Conservation (phyloP, 1,140 invertebrate genomes). For the Neodiprion pinetum region DNA sequence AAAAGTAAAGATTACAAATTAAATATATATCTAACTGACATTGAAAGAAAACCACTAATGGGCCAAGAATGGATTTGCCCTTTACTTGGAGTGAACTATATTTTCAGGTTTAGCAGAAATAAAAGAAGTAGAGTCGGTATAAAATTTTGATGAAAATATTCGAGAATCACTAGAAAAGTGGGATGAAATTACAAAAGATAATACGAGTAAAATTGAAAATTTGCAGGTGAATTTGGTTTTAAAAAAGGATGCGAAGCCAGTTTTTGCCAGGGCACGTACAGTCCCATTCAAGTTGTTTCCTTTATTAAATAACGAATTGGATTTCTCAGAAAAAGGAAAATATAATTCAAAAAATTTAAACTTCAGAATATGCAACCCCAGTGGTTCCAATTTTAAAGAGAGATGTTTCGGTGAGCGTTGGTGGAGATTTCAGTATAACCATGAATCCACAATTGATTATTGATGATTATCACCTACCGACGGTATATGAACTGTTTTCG, state of each 20-base stretch:
- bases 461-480: slow-evolving; percentile 46
- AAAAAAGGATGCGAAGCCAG: slow-evolving; percentile 38
- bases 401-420: slow-evolving; percentile 50
- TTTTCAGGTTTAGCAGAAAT: slow-evolving; percentile 19
- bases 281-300: slow-evolving; percentile 22
- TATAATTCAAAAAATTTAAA: slow-evolving; percentile 22
- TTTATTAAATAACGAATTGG: slow-evolving; percentile 24
- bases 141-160: slow-evolving; percentile 20
- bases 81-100: slow-evolving; percentile 27
- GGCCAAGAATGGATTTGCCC: slow-evolving; percentile 29
- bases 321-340: slow-evolving; percentile 21
- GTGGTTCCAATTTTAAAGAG: slow-evolving; percentile 59
- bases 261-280: slow-evolving; percentile 37
- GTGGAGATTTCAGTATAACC: slow-evolving; percentile 56
- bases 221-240: slow-evolving; percentile 6
- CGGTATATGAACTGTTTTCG: slow-evolving; percentile 44
- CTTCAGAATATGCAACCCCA: slow-evolving; percentile 43
- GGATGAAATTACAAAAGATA: slow-evolving; percentile 20
- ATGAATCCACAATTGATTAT: slow-evolving; percentile 41
- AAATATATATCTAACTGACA: slow-evolving; percentile 21
- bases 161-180: slow-evolving; percentile 25
- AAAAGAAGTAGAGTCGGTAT: slow-evolving; percentile 8
- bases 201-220: slow-evolving; percentile 30
- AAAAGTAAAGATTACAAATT: slow-evolving; percentile 2
- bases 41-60: slow-evolving; percentile 21